Evolutionary conservation across 2,113 vertebrate genomes (phyloP).

Genomic region (Alethe diademata): DNA sequence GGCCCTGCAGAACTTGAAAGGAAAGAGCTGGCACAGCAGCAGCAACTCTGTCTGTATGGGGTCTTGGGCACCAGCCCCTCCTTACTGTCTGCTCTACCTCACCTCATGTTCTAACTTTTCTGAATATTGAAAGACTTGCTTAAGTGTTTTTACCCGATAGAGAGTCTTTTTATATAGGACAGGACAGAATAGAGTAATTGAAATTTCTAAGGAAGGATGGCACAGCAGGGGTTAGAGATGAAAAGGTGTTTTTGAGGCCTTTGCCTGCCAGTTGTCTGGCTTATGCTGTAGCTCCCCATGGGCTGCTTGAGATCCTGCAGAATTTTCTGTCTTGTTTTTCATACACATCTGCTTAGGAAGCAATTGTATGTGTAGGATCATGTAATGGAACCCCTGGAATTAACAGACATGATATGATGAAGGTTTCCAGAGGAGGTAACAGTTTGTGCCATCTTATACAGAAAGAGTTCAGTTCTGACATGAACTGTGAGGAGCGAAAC

Average conservation of each 20-base stretch:
- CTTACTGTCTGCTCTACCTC: neutral
- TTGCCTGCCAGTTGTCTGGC: neutral
- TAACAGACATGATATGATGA: neutral
- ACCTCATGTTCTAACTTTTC: neutral
- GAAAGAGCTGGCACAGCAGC: neutral
- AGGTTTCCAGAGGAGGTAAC: neutral
- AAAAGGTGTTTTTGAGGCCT: neutral
- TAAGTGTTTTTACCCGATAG: neutral
- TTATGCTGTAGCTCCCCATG: neutral
- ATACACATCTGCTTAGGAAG: neutral
- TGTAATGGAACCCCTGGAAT: neutral
- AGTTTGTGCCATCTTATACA: neutral
- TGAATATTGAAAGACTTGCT: neutral
- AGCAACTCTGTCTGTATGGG: neutral
- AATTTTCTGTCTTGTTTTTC: neutral
- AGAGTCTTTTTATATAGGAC: neutral
- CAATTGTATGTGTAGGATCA: neutral
- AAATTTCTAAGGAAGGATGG: neutral
- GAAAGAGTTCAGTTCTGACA: neutral
- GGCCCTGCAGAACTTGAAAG: neutral
- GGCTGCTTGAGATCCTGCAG: neutral
- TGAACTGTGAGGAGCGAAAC: neutral
- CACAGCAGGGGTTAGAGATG: neutral
- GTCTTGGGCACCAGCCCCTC: rapidly evolving
- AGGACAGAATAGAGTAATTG: neutral